phyloP scores from a whole-genome alignment of 1,140 invertebrate species.

The Limonius californicus region DNA sequence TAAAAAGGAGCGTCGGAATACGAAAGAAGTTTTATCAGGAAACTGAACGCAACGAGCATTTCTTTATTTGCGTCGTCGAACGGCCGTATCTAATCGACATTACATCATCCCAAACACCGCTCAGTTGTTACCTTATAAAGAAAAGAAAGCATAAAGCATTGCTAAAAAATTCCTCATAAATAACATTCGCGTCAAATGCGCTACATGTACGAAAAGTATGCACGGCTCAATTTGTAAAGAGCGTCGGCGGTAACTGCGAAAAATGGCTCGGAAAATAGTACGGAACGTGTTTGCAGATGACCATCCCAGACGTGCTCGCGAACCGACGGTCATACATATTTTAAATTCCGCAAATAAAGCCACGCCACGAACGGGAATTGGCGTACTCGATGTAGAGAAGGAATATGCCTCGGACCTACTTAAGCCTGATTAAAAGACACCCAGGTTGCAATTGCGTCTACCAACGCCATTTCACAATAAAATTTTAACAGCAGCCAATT shows the following conservation, averaged over 20 bases:
- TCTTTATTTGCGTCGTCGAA: not conserved
- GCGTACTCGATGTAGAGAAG: no score
- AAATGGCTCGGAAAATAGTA: not conserved
- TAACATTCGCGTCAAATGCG: not conserved
- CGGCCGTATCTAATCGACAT: not conserved
- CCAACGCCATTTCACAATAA: no score
- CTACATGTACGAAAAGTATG: not conserved
- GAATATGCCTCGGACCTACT: no score
- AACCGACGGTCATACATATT: not conserved
- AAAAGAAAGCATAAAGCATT: not conserved
- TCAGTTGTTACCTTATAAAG: not conserved
- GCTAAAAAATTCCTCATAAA: not conserved
- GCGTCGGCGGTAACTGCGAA: not conserved
- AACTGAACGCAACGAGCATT: not conserved
- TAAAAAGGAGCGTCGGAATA: not conserved
- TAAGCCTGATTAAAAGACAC: no score
- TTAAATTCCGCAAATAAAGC: not conserved
- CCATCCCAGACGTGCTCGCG: not conserved
- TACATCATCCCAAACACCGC: not conserved
- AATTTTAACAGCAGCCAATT: no score
- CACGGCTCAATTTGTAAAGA: not conserved
- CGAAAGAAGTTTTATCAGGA: not conserved
- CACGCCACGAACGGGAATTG: no score
- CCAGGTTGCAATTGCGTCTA: no score
- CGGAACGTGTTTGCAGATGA: slow-evolving; percentile 1